A percentile compares a stretch with the other conserved stretches of the same genome.
phyloP scores from a whole-genome alignment of 2,113 vertebrate genomes.

The Vulpes vulpes region DNA sequence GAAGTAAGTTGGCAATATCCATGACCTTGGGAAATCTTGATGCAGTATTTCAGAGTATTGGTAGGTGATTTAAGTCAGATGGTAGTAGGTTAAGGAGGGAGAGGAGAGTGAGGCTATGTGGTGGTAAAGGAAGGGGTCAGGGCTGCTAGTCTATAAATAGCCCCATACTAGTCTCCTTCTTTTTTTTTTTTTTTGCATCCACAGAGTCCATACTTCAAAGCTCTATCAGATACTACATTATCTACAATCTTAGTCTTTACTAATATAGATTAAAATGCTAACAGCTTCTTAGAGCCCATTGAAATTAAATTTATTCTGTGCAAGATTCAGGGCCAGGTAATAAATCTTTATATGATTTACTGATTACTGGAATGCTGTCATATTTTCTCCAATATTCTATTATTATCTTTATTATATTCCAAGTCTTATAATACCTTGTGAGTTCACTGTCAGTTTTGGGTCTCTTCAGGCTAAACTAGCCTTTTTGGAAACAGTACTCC shows the following conservation, averaged over 20 bases:
- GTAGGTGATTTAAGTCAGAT: not conserved
- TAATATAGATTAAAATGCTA: not conserved
- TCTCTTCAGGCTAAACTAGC: slow-evolving; percentile 50
- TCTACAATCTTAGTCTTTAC: not conserved
- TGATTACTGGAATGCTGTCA: not conserved
- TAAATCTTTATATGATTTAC: slow-evolving; percentile 22
- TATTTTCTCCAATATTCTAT: not conserved
- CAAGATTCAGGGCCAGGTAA: not conserved
- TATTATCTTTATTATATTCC: slow-evolving; percentile 8
- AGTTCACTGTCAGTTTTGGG: not conserved
- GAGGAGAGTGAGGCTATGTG: not conserved
- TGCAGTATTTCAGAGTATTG: not conserved
- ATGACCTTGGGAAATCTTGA: not conserved
- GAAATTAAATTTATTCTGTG: slow-evolving; percentile 14
- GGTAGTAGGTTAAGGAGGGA: not conserved
- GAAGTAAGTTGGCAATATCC: not conserved
- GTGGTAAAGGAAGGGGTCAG: not conserved
- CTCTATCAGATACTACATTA: not conserved
- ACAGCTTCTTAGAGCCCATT: not conserved
- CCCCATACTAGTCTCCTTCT: not conserved
- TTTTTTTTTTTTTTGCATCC: not conserved
- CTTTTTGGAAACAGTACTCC: slow-evolving; percentile 54
- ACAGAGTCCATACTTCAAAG: not conserved
- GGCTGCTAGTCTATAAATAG: not conserved
- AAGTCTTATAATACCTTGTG: not conserved